Evolutionary conservation across 2,888 invertebrate genomes (phyloP), one percentile per base, ranked within the genome.

Genomic region (Crepidodera aurea): DNA sequence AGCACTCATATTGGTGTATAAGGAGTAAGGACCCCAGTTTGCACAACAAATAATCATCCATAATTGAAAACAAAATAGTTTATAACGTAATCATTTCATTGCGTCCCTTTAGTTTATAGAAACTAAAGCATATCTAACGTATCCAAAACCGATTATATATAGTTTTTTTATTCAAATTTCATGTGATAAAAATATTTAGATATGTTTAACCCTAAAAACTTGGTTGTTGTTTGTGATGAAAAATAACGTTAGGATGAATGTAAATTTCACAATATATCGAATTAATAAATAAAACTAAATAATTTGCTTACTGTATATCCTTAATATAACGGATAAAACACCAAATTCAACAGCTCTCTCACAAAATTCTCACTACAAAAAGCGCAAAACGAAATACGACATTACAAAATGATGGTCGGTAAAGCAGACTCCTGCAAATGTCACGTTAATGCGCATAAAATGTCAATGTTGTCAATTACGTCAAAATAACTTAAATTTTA

Each of bases 271-370:
- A 8, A 46, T 56, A 22, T 10, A 15, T 29, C 1, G 15, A 22
- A 48, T 18, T 13, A 46, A 18, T 25, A 13, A 1, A n/a, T 10
- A 29, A 29, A 57, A 44, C 19, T 53, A 44, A 50, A 15, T 34
- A 46, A 12, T 48, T 51, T 40, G 5, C 65, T 68, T 63, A 68
- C 61, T 65, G 62, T 60, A 60, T 68, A 68, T 65, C 65, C 61
- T 55, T 51, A 60, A 61, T 40, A 61, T 51, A 69, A 61, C 58
- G 84, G 85, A 85, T 85, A 85, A 84, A 86, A 85, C 83, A 83
- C 84, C 83, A 85, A 85, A 85, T 84, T 79, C 79, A 76, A 75
- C 74, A 76, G 73, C 76, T 77, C 77, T 75, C 77, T 75, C 75
- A 76, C 78, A 77, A 63, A 76, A 71, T 73, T 75, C 75, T 75